Base-by-base conservation (phyloP, 2,888 invertebrate genomes). In the Pomacea canaliculata region DNA sequence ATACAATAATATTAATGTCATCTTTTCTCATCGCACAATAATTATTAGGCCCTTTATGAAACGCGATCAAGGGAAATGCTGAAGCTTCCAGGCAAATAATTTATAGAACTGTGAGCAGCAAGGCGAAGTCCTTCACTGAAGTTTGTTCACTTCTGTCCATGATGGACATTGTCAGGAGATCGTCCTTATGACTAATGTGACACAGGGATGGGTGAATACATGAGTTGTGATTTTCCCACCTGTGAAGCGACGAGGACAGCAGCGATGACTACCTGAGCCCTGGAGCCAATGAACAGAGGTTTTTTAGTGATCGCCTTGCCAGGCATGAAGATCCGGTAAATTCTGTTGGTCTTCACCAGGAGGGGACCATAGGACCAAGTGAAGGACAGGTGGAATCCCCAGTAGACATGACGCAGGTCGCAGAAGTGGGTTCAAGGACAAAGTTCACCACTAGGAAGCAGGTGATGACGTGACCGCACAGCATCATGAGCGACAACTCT, bases 311-410 rank as follows among this genome's bases (percentile, higher is more conserved):
- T 70, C 65, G 78, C 78, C 65, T 77, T 77, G 12, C 80, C 85
- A 8, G 78, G 68, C 5, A 67, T 72, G 76, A 86, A 86, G 59
- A 86, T 86, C 37, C 86, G 76, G 76, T 83, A 84, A 56, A 86
- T 83, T 0, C 86, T 78, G 65, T 81, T 80, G 8, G 84, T 85
- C 75, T 86, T 87, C 19, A 84, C 80, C 37, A 84, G 67, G 62
- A 86, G 79, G 1, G 85, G 82, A 0, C 80, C 82, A 70, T 83
- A 85, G 8, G 80, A 75, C 23, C 81, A 49, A 16, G 83, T 76
- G 72, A 86, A 83, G 63, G 81, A 79, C 49, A 86, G 71, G 69
- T 83, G 79, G 76, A 86, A 85, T 12, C 79, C 78, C 80, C n/a
- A 65, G 75, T 77, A n/a, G 78, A 73, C 10, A 82, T 13, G 16